These are phyloP conservation scores for Pyrgilauda ruficollis DNA, from an alignment of 2,113 vertebrate genomes.

Conservation along the genomic window DNA sequence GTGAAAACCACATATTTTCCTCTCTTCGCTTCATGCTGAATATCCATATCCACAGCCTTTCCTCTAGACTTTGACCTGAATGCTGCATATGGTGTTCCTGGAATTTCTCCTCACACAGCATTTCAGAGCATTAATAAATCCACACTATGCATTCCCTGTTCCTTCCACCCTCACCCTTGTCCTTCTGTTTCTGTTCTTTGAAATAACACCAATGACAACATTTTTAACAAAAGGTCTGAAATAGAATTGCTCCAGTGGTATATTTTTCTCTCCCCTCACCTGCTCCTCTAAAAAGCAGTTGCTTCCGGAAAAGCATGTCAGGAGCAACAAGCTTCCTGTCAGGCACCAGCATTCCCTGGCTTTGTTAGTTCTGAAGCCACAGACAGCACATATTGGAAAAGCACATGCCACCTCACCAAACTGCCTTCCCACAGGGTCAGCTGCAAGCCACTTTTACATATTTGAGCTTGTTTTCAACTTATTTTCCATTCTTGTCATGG, in stretches of 20 bases:
- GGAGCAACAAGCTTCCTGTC: background rate
- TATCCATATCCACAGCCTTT: background rate
- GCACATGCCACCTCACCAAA: background rate
- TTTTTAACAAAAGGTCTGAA: background rate
- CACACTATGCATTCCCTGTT: background rate
- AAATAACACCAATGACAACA: background rate
- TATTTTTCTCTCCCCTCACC: background rate
- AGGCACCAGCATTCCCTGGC: background rate
- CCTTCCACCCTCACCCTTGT: background rate
- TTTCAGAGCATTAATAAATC: background rate
- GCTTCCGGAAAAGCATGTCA: background rate
- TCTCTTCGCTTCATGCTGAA: background rate
- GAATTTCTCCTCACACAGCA: background rate
- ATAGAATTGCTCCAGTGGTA: background rate
- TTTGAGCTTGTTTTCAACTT: background rate
- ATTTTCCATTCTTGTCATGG: background rate
- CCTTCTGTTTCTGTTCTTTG: background rate
- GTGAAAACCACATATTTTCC: background rate
- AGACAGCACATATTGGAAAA: background rate
- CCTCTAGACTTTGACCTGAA: background rate
- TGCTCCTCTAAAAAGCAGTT: background rate
- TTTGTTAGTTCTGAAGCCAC: background rate
- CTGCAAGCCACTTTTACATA: background rate
- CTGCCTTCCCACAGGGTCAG: background rate
- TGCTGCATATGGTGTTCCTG: background rate